Base-by-base conservation (phyloP, 2,797 vertebrate genomes). In the Falco cherrug region DNA sequence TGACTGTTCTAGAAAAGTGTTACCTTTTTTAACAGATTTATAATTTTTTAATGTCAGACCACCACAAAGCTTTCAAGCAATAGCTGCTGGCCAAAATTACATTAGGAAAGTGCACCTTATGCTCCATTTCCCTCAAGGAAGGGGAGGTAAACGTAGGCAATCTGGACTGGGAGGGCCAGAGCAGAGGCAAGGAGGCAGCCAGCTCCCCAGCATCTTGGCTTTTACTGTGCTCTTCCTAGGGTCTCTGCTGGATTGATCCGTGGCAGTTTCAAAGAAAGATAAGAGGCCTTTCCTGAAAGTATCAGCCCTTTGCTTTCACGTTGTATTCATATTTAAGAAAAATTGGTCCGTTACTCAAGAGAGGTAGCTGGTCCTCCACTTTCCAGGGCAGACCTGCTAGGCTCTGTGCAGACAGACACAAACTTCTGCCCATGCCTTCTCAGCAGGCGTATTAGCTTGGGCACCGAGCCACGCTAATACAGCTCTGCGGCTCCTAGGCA, bases 1-100 rank as follows among this genome's bases (percentile, higher is more conserved):
- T 96, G 93, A 95, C 86, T 95, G 76, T 94, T 96, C 90, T 87
- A 76, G 82, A 95, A 86, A 93, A 95, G 94, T 95, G 96, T 95
- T 93, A 96, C 94, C 92, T 97, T 95, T 96, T 95, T 91, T 61
- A 93, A 92, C 92, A 93, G 89, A 92, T 95, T 97, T 92, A 95
- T 97, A 71, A 91, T 95, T 96, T 97, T 96, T 95, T 96, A 83
- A 95, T 93, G 94, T 90, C 90, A 97, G 95, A 87, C 73, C 91
- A 85, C 80, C 81, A 83, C 61, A 77, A 95, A 95, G 93, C 94
- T 96, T 94, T 95, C 94, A 97, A 94, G 95, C 65, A 18, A 89
- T 93, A 94, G 90, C 94, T 94, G 89, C 94, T 94, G 93, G 94
- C 90, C 92, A 89, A 81, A 92, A 87, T 59, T 93, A 13, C 94